Percentiles rank a stretch among this genome's conserved stretches.
phyloP scores from a whole-genome alignment of 2,113 vertebrate species.

The Pelecanoides urinatrix region DNA sequence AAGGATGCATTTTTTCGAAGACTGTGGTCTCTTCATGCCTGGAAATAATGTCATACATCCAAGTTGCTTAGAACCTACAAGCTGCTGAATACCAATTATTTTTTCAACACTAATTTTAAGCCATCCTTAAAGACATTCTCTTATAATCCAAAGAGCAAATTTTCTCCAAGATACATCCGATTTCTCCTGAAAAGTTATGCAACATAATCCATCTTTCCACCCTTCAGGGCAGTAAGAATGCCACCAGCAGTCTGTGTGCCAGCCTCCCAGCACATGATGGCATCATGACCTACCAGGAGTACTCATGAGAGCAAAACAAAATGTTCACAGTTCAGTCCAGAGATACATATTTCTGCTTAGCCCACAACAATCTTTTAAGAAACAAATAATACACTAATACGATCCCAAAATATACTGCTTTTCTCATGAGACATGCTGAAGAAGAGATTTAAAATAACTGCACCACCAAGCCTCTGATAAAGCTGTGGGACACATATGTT shows the following conservation, averaged over 20 bases:
- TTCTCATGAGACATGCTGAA: not conserved
- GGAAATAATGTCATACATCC: not conserved
- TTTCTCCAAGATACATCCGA: not conserved
- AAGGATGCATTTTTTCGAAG: conserved; percentile 23
- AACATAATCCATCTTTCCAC: not conserved
- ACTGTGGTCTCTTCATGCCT: not conserved
- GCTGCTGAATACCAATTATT: not conserved
- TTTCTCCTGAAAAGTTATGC: not conserved
- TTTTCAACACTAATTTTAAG: not conserved
- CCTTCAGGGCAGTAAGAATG: not conserved
- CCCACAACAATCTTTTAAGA: not conserved
- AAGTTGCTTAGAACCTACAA: not conserved
- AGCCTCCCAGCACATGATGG: not conserved
- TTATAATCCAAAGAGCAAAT: not conserved
- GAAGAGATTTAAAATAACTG: not conserved
- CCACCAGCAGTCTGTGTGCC: too few relatives aligned
- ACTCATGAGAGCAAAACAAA: not conserved
- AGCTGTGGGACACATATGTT: not conserved
- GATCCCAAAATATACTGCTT: not conserved
- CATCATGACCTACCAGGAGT: not conserved
- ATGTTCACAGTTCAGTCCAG: not conserved
- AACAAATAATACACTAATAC: not conserved
- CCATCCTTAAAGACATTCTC: not conserved
- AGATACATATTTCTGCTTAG: not conserved
- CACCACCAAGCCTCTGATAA: not conserved